These are phyloP conservation scores for Theretra japonica DNA, from an alignment of 2,888 invertebrate genomes.

Conservation along the genomic window DNA sequence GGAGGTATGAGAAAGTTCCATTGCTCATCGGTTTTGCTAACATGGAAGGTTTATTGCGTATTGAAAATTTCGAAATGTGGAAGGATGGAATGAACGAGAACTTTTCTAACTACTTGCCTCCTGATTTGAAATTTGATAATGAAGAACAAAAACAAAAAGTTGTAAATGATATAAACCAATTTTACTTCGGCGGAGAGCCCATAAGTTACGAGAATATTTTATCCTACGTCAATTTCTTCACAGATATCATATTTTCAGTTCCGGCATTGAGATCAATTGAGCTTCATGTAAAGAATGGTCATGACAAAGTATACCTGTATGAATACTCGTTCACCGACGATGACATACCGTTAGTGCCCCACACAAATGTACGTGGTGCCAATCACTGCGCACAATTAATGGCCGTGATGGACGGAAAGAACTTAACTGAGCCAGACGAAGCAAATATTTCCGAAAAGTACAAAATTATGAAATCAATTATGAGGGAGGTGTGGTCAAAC, in stretches of 20 bases:
- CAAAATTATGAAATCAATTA: constrained; percentile 40
- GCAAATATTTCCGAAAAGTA: constrained; percentile 38
- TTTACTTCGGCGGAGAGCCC: constrained; percentile 51
- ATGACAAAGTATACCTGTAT: constrained; percentile 52
- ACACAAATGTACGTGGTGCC: constrained; percentile 49
- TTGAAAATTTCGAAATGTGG: constrained; percentile 50
- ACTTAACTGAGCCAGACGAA: constrained; percentile 29
- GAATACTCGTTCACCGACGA: constrained; percentile 53
- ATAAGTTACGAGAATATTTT: constrained; percentile 45
- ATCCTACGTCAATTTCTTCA: constrained; percentile 50
- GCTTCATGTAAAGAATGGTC: constrained; percentile 46
- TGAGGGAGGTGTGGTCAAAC: constrained; percentile 55
- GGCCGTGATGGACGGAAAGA: constrained; percentile 45
- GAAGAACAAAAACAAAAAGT: constrained; percentile 49
- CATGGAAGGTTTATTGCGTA: constrained; percentile 39
- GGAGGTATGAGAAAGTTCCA: constrained; percentile 29
- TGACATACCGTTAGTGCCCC: constrained; percentile 37
- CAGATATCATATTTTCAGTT: constrained; percentile 50
- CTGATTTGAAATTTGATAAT: constrained; percentile 53
- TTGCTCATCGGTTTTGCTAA: constrained; percentile 35
- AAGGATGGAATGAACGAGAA: constrained; percentile 57
- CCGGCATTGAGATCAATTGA: constrained; percentile 46
- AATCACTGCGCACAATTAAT: constrained; percentile 49
- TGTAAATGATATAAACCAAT: constrained; percentile 49
- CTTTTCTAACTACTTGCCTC: constrained; percentile 65